Evolutionary conservation across 1,140 invertebrate genomes (phyloP), one percentile per base, ranked within the genome.

Genomic region (Adoxophyes honmai): DNA sequence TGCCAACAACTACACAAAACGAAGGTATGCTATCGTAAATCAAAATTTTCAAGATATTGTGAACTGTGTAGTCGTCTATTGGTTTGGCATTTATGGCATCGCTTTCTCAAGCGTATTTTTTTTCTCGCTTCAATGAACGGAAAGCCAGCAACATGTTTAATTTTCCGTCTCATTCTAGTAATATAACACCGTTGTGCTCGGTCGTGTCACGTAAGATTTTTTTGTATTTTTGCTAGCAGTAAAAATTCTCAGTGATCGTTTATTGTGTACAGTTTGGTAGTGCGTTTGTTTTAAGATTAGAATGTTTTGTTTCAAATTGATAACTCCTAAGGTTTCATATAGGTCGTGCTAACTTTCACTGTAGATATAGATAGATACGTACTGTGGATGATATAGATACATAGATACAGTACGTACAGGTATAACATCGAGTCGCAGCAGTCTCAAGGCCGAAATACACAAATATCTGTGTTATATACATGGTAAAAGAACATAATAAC

Each of bases 181-280:
- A 88, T 88, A 86, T 86, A 88, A 88, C 86, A 88, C 83, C 86
- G 86, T 86, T 88, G 81, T 80, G 85, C 85, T 88, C 81, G 82
- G 78, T 86, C 83, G 83, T 88, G 86, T 88, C 86, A 88, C 83
- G 83, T 88, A 86, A 88, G 86, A 75, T 75, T 84, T 86, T 87
- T 86, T 86, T 81, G 75, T 86, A 86, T 84, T 86, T 81, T 85
- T 77, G 74, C 72, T 71, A 74, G 70, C 66, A 74, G 74, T 81
- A 75, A 75, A 71, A 61, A 73, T 74, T 72, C 76, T 77, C 62
- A 62, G 61, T 64, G 54, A 68, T 63, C 56, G 70, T 73, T 76
- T 65, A 52, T 51, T 59, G 54, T 68, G 55, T 69, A 61, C 44
- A 15, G 55, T 48, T 68, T 28, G 18, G 56, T 58, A 54, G 59